Evolutionary conservation across 2,888 invertebrate genomes (phyloP).

Genomic region (Agonopterix heracliana): DNA sequence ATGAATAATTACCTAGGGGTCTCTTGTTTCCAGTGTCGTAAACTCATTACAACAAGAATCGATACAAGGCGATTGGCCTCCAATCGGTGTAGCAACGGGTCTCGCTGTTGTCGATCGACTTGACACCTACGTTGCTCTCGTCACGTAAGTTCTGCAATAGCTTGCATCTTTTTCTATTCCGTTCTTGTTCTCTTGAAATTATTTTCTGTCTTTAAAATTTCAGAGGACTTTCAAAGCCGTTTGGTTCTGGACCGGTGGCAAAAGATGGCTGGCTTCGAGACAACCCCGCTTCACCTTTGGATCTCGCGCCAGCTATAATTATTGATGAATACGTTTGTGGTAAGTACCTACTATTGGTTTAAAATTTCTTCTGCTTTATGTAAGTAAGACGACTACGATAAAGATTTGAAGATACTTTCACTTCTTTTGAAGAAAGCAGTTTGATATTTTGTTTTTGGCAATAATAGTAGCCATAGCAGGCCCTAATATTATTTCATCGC

Average conservation of each 20-base stretch:
- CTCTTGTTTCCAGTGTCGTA: constrained; percentile 26
- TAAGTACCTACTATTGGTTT: constrained; percentile 19
- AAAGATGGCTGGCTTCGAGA: constrained; percentile 41
- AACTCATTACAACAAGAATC: constrained; percentile 33
- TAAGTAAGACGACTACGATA: not conserved
- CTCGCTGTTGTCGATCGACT: constrained; percentile 79
- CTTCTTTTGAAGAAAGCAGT: not conserved
- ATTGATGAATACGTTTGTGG: constrained; percentile 51
- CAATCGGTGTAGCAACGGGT: constrained; percentile 62
- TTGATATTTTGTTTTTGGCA: no score
- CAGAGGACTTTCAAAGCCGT: constrained; percentile 48
- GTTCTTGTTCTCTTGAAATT: no score
- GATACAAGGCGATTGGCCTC: constrained; percentile 14
- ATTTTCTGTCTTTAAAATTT: not conserved
- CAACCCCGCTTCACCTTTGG: constrained; percentile 34
- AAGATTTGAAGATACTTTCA: not conserved
- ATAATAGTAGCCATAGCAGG: no score
- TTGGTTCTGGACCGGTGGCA: constrained; percentile 36
- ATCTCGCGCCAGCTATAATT: constrained; percentile 58
- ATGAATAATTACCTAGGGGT: no score
- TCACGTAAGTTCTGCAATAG: constrained; percentile 72
- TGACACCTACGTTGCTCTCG: constrained; percentile 81
- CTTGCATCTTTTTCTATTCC: not conserved
- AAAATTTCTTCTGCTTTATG: no score
- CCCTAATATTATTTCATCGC: no score